phyloP scores from a whole-genome alignment of 2,797 vertebrate species.

The Acanthornis magna region DNA sequence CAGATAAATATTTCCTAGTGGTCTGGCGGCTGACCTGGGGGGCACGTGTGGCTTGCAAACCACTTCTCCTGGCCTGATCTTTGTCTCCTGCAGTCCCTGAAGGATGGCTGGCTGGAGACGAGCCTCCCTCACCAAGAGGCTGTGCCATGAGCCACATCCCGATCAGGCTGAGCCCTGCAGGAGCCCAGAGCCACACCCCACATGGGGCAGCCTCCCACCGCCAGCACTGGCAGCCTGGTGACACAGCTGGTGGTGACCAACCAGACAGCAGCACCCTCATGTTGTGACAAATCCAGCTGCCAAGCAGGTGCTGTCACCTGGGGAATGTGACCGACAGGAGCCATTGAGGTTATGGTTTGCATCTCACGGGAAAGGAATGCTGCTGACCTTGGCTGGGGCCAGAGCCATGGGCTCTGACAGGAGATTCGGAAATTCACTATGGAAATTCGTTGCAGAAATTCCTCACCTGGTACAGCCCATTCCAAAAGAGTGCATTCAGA shows the following conservation, averaged over 20 bases:
- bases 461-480: accelerated
- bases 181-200: background rate
- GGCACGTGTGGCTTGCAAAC: background rate
- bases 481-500: accelerated
- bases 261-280: accelerated
- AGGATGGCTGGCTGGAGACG: background rate
- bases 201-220: accelerated
- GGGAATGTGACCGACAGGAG: accelerated
- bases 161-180: background rate
- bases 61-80: background rate
- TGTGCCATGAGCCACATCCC: accelerated
- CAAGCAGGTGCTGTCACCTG: background rate
- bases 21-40: background rate
- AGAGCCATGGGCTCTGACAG: accelerated
- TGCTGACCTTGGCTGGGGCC: background rate
- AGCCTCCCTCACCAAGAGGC: accelerated
- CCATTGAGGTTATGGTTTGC: accelerated
- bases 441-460: background rate
- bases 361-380: accelerated
- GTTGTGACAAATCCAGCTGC: accelerated
- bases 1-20: background rate
- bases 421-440: accelerated
- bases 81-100: background rate
- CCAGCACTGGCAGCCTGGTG: background rate
- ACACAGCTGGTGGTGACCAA: too few species aligned